These are phyloP conservation scores for Hylaeus anthracinus DNA, from an alignment of 1,140 invertebrate genomes.

Conservation along the genomic window DNA sequence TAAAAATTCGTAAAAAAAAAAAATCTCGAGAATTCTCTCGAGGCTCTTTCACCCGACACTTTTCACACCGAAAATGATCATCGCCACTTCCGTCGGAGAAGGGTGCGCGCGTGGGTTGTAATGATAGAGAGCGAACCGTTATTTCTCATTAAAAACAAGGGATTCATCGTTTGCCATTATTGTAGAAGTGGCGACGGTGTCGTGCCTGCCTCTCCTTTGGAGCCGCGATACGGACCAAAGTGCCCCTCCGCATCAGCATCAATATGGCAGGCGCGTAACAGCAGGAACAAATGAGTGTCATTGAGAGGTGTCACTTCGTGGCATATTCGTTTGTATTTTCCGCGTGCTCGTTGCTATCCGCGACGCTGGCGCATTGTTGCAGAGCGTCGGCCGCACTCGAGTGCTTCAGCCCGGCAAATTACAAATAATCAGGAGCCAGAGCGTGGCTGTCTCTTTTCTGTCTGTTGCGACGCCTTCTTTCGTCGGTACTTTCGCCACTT, in stretches of 20 bases:
- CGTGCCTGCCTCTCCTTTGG: constrained; percentile 34
- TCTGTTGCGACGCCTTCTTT: constrained; percentile 35
- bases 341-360: constrained; percentile 77
- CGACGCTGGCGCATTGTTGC: constrained; percentile 70
- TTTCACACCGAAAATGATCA: constrained; percentile 20
- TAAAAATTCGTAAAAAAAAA: no score
- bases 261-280: constrained; percentile 54
- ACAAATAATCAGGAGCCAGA: constrained; percentile 76
- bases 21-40: constrained; percentile 1
- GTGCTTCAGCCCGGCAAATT: constrained; percentile 74
- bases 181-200: constrained; percentile 70
- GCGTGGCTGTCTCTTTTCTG: constrained; percentile 21
- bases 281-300: constrained; percentile 75
- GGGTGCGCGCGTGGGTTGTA: constrained; percentile 13
- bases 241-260: constrained; percentile 61
- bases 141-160: constrained; percentile 80
- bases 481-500: constrained; percentile 12
- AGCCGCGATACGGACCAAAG: constrained; percentile 55
- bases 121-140: constrained; percentile 53
- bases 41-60: constrained; percentile 1
- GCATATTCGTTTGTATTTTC: constrained; percentile 80
- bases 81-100: neutral
- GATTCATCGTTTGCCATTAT: constrained; percentile 78
- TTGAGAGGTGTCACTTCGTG: constrained; percentile 82
- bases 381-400: constrained; percentile 75